phyloP scores from a whole-genome alignment of 64 coral and sea anemone species.

The Dendrophyllia cribrosa region DNA sequence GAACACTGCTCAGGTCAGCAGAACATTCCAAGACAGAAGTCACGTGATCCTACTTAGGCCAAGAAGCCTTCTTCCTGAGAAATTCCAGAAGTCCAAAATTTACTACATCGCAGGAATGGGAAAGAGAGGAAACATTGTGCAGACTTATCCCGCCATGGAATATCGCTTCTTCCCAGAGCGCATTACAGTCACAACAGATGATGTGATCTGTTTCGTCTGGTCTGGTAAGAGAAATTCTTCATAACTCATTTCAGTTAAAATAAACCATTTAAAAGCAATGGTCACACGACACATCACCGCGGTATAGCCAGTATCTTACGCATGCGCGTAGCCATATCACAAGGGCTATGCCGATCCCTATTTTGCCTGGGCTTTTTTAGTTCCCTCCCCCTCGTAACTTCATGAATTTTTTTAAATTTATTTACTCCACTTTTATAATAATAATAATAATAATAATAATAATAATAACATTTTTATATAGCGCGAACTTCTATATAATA shows the following conservation, averaged over 20 bases:
- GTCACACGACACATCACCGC: too few relatives aligned
- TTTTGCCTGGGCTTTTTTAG: too few relatives aligned
- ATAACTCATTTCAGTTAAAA: constrained; percentile 22
- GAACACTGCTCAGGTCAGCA: constrained; percentile 32
- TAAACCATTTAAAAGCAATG: background rate
- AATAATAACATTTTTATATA: too few relatives aligned
- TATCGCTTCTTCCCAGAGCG: constrained; percentile 57
- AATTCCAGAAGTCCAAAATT: constrained; percentile 21
- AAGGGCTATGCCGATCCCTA: background rate
- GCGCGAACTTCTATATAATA: too few relatives aligned
- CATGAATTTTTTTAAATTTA: too few relatives aligned
- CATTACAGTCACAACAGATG: constrained; percentile 49
- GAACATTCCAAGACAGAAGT: constrained; percentile 66
- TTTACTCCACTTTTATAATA: too few relatives aligned
- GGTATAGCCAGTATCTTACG: background rate
- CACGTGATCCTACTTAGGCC: constrained; percentile 49
- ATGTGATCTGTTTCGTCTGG: constrained; percentile 64
- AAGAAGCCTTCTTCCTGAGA: constrained; percentile 16
- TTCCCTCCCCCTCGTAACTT: too few relatives aligned
- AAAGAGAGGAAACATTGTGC: constrained; percentile 62
- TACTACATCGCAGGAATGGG: constrained; percentile 60
- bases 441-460: too few relatives aligned
- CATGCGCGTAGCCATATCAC: background rate
- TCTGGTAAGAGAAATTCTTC: constrained; percentile 51
- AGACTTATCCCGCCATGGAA: constrained; percentile 62